Evolutionary conservation across 2,113 vertebrate species (phyloP).

Genomic region (Pollachius pollachius): DNA sequence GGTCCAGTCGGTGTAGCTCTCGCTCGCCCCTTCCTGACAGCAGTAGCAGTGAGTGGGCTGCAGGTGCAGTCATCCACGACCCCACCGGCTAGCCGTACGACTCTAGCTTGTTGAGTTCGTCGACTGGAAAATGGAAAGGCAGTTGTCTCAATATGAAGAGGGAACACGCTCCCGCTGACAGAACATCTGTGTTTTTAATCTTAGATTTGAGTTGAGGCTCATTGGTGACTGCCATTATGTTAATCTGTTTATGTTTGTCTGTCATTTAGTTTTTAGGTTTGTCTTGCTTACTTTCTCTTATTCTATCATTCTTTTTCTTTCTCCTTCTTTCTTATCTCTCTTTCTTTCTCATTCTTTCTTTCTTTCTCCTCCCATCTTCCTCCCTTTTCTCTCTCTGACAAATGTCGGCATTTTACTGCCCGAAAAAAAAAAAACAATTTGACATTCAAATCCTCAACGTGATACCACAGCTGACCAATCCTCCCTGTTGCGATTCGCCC

Average conservation of each 20-base stretch:
- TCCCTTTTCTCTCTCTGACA: not conserved
- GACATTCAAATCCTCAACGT: slow-evolving; percentile 73
- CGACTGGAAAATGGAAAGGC: not conserved
- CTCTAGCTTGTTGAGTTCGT: too few species aligned
- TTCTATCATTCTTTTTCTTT: not conserved
- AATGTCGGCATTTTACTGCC: slow-evolving; percentile 8
- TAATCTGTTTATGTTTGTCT: too few species aligned
- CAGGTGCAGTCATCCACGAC: slow-evolving; percentile 19
- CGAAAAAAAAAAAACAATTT: slow-evolving; percentile 59
- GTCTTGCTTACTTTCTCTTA: too few species aligned
- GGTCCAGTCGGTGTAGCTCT: slow-evolving; percentile 5
- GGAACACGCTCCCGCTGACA: not conserved
- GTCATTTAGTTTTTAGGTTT: too few species aligned
- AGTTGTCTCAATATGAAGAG: not conserved
- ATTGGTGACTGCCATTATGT: too few species aligned
- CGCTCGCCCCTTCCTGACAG: slow-evolving; percentile 21
- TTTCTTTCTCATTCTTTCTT: not conserved
- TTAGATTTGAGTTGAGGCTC: too few species aligned
- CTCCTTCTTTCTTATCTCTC: not conserved
- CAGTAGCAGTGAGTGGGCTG: not conserved
- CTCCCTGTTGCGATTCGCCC: slow-evolving; percentile 54
- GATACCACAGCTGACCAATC: slow-evolving; percentile 56
- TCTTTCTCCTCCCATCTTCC: slow-evolving; percentile 11
- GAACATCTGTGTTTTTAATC: not conserved
- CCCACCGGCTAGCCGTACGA: too few species aligned